Base-by-base conservation (phyloP, 2,888 invertebrate genomes). In the Branchipolynoe longqiensis region DNA sequence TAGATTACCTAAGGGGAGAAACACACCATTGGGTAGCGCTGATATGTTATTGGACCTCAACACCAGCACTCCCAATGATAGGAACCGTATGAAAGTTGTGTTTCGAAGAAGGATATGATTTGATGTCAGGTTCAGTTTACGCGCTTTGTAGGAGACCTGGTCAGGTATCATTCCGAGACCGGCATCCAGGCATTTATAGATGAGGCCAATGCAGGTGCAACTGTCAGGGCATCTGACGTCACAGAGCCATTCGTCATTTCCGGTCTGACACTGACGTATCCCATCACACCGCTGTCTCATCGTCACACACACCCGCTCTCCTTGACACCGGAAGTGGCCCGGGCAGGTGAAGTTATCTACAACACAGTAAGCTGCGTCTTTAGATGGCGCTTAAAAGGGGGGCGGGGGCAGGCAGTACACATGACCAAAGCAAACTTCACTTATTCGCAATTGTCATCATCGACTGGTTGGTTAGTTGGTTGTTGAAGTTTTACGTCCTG, bases 181-280 rank as follows among this genome's bases (percentile, higher is more conserved):
- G n/a, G 69, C 69, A 14, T 69, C 69, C 18, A 36, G 69, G 38
- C 69, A 69, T 33, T 36, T 33, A 33, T 36, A 58, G 25, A 28
- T 33, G 1, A 82, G 58, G 4, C 82, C 82, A 12, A 31, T 58
- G 22, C 82, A 82, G 14, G n/a, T 41, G 25, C 82, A 82, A 12
- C 14, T 38, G 1, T 56, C 28, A 1, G 82, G 82, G 25, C 82
- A 82, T 25, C 22, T 38, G 12, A 82, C 38, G 25, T 58, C 84
- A 84, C 85, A 85, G 58, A 38, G 36, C 33, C 28, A 28, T 25
- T 85, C 85, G 59, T 85, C 85, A 82, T 82, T 81, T 14, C 62
- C 82, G 8, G 31, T 38, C 14, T 25, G 41, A 31, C 85, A 85
- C 38, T 85, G 82, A 1, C 58, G 22, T 18, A 82, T 25, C 1